Conservation (phyloP, 2,113 vertebrate genomes). For the Lagenorhynchus albirostris region DNA sequence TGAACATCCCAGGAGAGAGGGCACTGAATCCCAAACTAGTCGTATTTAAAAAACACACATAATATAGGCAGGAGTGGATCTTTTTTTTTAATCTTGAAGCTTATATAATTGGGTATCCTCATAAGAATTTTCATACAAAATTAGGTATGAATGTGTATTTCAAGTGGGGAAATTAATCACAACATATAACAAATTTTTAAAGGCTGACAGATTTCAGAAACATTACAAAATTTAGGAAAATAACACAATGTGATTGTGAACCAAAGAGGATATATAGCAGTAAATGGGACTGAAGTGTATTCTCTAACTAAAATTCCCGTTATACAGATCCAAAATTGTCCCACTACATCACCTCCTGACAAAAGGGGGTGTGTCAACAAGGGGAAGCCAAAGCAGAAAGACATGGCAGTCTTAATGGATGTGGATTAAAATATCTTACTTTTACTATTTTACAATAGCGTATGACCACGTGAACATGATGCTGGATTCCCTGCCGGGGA, state of each 20-base stretch:
- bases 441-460: not conserved
- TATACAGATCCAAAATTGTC: not conserved
- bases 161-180: not conserved
- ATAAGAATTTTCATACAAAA: not conserved
- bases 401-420: not conserved
- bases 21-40: not conserved
- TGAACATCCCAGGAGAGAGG: not conserved
- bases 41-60: not conserved
- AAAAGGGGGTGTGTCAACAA: not conserved
- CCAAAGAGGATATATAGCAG: not conserved
- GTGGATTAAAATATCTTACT: not conserved
- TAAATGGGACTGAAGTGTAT: not conserved
- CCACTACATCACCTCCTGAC: not conserved
- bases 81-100: not conserved
- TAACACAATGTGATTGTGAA: not conserved
- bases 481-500: no score
- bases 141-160: not conserved
- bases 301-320: not conserved
- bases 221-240: constrained; percentile 21
- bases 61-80: not conserved
- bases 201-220: not conserved
- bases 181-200: not conserved
- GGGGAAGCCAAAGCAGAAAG: not conserved
- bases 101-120: not conserved
- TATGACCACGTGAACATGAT: not conserved